Evolutionary conservation across 2,113 vertebrate genomes (phyloP).

Genomic region (Stegostoma tigrinum): DNA sequence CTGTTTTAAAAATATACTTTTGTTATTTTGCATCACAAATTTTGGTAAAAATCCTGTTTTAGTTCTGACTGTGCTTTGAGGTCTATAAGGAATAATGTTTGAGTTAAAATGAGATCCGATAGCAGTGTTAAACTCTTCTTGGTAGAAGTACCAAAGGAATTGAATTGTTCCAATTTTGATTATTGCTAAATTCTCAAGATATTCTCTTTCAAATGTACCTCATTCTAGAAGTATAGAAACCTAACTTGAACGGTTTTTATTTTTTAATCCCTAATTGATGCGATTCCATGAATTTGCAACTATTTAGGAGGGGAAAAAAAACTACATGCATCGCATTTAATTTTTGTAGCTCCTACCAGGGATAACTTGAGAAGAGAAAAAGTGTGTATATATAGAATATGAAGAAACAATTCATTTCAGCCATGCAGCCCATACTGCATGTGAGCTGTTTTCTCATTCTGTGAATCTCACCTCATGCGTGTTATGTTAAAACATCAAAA

Average conservation of each 20-base stretch:
- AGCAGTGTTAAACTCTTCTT: background rate
- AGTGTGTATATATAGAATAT: background rate
- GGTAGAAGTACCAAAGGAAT: background rate
- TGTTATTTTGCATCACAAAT: background rate
- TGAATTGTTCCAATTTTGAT: background rate
- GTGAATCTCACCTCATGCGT: background rate
- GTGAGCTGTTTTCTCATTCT: background rate
- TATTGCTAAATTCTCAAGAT: background rate
- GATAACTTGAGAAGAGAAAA: background rate
- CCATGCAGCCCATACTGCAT: background rate
- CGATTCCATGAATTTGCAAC: background rate
- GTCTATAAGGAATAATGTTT: background rate
- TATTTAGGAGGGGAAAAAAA: background rate
- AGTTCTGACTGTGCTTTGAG: background rate
- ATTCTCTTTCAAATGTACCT: background rate
- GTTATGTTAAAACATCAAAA: background rate
- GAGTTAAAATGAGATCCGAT: background rate
- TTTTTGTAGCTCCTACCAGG: background rate
- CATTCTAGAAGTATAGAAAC: background rate
- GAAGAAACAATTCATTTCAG: background rate
- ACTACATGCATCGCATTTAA: background rate
- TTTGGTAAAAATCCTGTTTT: background rate
- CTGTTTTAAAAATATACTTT: background rate
- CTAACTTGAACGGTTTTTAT: background rate
- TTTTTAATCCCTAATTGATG: background rate